Evolutionary conservation across 2,888 invertebrate species (phyloP), one percentile per base, ranked within the genome.

Genomic region (Drosophila subsilvestris): DNA sequence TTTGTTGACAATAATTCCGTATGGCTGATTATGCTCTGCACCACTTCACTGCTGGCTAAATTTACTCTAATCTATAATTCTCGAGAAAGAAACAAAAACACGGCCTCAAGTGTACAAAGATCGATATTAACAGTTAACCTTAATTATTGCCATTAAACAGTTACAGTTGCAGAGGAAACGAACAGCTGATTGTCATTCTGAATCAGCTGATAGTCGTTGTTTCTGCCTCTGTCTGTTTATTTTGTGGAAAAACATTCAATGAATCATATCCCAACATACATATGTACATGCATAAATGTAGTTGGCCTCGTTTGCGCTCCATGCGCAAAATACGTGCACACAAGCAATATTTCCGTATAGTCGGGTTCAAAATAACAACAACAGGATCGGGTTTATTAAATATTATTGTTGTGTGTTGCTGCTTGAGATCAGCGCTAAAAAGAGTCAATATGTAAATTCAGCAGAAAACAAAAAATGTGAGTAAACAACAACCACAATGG

Each of bases 281-380:
- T 22, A 29, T 10, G 2, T 49, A 32, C 25, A 48, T 22, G 25
- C 20, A 43, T 56, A n/a, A 14, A 43, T 50, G 18, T 73, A 65
- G 67, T 71, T 79, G 79, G 60, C 81, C 81, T 78, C 72, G 74
- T 58, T 70, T 69, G 14, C 25, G 70, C 53, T 69, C 27, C 29
- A 45, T 53, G 68, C 58, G 45, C 59, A 48, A 57, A 66, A 57
- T 60, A 60, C 44, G 53, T 68, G 14, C n/a, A n/a, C 37, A n/a
- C 37, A 50, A 48, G 45, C 55, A 67, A 58, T 68, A 57, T 81
- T 83, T 86, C 86, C 83, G 85, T 66, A 57, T 69, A 67, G 55
- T 51, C 32, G 27, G 45, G 44, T 56, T 69, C 29, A 22, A 53
- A 59, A 49, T 29, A 65, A 58, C 53, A 44, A 51, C 43, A 75